These are phyloP conservation scores for Gila robusta DNA, from an alignment of 2,797 vertebrate species.

Conservation along the genomic window DNA sequence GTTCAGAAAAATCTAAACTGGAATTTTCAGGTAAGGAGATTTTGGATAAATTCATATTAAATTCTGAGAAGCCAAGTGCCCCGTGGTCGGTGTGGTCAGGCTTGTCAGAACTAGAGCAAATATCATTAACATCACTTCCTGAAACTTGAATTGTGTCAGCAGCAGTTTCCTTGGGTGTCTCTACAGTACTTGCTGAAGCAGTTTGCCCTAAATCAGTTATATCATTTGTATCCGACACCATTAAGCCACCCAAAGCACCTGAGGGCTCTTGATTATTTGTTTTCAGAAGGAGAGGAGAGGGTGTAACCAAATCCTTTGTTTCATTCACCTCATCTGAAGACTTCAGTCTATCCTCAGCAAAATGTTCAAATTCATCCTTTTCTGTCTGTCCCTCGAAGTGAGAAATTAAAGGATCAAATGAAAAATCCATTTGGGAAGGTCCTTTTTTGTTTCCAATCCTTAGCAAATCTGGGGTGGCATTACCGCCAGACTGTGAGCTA, in stretches of 20 bases:
- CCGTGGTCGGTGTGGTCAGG: constrained; percentile 20
- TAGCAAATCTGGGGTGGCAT: constrained; percentile 27
- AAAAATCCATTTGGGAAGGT: not conserved
- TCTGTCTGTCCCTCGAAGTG: constrained; percentile 36
- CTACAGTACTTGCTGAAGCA: constrained; percentile 28
- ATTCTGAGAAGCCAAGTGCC: not conserved
- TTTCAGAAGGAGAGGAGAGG: not conserved
- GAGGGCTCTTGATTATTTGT: constrained; percentile 12
- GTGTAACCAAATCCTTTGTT: constrained; percentile 32
- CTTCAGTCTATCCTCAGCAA: constrained; percentile 86
- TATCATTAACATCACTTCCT: constrained; percentile 44
- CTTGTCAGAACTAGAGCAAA: constrained; percentile 27
- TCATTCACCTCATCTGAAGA: constrained; percentile 67
- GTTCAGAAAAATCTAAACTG: constrained; percentile 51
- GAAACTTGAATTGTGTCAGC: constrained; percentile 22
- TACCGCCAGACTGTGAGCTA: constrained; percentile 76
- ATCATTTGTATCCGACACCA: not conserved
- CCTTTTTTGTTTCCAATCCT: constrained; percentile 33
- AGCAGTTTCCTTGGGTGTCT: constrained; percentile 8
- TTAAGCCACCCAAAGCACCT: constrained; percentile 20
- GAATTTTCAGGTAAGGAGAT: constrained; percentile 46
- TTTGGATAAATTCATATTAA: constrained; percentile 33
- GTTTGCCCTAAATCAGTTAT: constrained; percentile 23
- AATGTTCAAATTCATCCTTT: constrained; percentile 87
- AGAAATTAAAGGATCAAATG: constrained; percentile 66